Conservation (phyloP, 64 coral and sea anemone species). For the Montipora foliosa region DNA sequence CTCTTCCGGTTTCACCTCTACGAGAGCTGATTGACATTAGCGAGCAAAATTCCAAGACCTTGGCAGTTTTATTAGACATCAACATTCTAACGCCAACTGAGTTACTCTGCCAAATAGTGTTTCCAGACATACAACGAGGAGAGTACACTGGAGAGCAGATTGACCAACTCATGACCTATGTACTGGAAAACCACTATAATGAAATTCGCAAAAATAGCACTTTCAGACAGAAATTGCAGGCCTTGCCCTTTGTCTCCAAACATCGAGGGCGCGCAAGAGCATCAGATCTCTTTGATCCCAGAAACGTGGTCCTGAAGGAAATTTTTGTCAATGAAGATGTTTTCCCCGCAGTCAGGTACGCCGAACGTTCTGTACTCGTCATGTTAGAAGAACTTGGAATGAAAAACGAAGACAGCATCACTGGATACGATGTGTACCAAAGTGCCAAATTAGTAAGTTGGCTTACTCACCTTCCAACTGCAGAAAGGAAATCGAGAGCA, state of each 20-base stretch:
- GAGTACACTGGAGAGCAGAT: background rate
- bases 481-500: slow-evolving; percentile 60
- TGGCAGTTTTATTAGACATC: background rate
- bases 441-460: slow-evolving; percentile 42
- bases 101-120: background rate
- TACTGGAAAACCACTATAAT: slow-evolving; percentile 62
- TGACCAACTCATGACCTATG: slow-evolving; percentile 41
- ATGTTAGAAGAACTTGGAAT: slow-evolving; percentile 38
- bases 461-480: slow-evolving; percentile 15
- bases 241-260: slow-evolving; percentile 41
- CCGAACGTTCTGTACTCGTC: background rate
- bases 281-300: slow-evolving; percentile 42
- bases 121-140: background rate
- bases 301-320: background rate
- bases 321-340: slow-evolving; percentile 48
- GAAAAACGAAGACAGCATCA: slow-evolving; percentile 49
- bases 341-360: slow-evolving; percentile 27
- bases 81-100: background rate
- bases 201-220: background rate
- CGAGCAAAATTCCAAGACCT: background rate
- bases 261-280: background rate
- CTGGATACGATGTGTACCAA: slow-evolving; percentile 44
- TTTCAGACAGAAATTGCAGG: background rate
- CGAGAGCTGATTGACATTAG: slow-evolving; percentile 1
- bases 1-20: background rate